phyloP scores from a whole-genome alignment of 1,140 invertebrate species.

The Aphelinus atriplicis region DNA sequence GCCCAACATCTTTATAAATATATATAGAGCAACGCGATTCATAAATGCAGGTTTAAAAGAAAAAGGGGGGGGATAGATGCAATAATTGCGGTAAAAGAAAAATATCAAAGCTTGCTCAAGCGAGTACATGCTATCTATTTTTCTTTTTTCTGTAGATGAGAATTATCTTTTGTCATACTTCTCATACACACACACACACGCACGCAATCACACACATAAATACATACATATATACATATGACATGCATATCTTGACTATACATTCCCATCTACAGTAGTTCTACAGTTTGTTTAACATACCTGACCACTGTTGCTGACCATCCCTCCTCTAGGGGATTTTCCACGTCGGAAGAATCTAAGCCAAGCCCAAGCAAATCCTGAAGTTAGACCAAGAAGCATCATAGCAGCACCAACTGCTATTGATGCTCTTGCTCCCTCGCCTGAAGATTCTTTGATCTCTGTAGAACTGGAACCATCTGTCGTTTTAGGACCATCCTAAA shows the following conservation, averaged over 20 bases:
- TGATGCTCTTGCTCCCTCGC: conserved; percentile 48
- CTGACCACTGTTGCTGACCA: conserved; percentile 61
- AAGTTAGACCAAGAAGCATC: conserved; percentile 53
- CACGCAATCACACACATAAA: conserved; percentile 9
- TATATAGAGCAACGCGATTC: conserved; percentile 56
- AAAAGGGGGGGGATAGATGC: conserved; percentile 44
- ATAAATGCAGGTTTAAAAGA: conserved; percentile 62
- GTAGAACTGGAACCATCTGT: conserved; percentile 30
- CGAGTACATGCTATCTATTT: conserved; percentile 10
- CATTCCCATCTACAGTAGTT: conserved; percentile 21
- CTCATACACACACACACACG: background rate
- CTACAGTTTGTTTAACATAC: conserved; percentile 47
- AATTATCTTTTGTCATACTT: background rate
- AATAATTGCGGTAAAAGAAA: conserved; percentile 41
- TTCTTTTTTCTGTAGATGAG: conserved; percentile 7
- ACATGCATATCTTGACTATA: background rate
- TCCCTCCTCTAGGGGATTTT: conserved; percentile 59
- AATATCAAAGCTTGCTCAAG: conserved; percentile 33
- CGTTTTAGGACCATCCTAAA: no score
- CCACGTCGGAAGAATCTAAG: conserved; percentile 55
- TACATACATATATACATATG: background rate
- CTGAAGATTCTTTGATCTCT: conserved; percentile 48
- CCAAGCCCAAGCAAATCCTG: conserved; percentile 58
- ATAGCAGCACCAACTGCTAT: conserved; percentile 56
- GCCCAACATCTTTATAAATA: conserved; percentile 65